Conservation (phyloP, 2,797 vertebrate genomes). For the Chaetophractus vellerosus region DNA sequence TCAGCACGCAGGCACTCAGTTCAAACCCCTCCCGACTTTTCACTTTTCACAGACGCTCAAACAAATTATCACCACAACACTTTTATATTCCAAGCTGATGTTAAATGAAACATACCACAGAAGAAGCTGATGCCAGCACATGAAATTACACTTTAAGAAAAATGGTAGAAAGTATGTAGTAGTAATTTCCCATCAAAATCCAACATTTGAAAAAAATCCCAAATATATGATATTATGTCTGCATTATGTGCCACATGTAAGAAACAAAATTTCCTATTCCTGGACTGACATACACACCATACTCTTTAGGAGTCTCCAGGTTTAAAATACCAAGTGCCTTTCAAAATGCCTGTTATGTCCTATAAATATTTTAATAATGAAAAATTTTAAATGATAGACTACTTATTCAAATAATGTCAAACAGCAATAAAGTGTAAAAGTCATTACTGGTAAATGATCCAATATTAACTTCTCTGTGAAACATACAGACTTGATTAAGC, state of each 20-base stretch:
- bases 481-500: neutral
- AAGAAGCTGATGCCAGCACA: neutral
- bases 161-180: neutral
- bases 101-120: neutral
- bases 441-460: neutral
- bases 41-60: neutral
- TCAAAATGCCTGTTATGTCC: neutral
- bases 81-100: neutral
- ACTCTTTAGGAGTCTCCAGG: neutral
- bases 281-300: neutral
- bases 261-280: neutral
- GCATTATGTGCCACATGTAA: neutral
- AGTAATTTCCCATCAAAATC: neutral
- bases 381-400: neutral
- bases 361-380: slow-evolving; percentile 54
- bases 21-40: neutral
- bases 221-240: neutral
- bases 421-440: neutral
- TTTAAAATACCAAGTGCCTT: slow-evolving; percentile 16
- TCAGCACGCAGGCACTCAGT: neutral
- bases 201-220: neutral
- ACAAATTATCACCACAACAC: neutral
- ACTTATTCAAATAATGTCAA: slow-evolving; percentile 19
- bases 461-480: neutral
- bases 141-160: slow-evolving; percentile 28